Evolutionary conservation across 2,888 invertebrate species (phyloP).

Genomic region (Himalopsyche japonica): DNA sequence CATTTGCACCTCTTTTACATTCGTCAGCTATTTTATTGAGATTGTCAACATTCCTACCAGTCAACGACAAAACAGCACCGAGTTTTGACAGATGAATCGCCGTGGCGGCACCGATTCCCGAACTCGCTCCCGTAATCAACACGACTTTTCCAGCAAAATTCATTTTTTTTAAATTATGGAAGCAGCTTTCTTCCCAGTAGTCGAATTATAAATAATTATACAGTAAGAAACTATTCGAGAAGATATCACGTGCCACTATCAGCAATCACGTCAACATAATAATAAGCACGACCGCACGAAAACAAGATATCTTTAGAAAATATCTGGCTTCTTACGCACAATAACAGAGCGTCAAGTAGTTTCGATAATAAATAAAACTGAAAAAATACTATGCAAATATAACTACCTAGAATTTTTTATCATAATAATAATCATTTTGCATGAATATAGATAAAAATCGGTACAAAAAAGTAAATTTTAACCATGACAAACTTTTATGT

Average conservation of each 20-base stretch:
- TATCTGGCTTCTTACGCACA: neutral
- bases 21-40: constrained; percentile 49
- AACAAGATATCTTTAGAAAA: neutral
- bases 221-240: neutral
- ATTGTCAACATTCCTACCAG: constrained; percentile 70
- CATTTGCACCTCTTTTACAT: constrained; percentile 49
- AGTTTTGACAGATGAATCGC: constrained; percentile 75
- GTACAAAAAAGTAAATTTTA: no score
- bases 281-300: neutral
- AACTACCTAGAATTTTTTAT: no score
- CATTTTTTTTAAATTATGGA: constrained; percentile 45
- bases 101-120: constrained; percentile 83
- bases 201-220: neutral
- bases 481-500: no score
- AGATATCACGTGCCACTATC: neutral
- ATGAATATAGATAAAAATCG: no score
- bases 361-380: no score
- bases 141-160: constrained; percentile 74
- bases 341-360: no score
- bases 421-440: no score
- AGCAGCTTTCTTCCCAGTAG: neutral
- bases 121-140: constrained; percentile 79
- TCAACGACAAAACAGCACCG: constrained; percentile 74
- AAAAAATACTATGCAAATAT: no score
- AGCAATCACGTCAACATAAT: neutral